Evolutionary conservation across 2,888 invertebrate genomes (phyloP), one percentile per base, ranked within the genome.

Genomic region (Eutolmus rufibarbis): DNA sequence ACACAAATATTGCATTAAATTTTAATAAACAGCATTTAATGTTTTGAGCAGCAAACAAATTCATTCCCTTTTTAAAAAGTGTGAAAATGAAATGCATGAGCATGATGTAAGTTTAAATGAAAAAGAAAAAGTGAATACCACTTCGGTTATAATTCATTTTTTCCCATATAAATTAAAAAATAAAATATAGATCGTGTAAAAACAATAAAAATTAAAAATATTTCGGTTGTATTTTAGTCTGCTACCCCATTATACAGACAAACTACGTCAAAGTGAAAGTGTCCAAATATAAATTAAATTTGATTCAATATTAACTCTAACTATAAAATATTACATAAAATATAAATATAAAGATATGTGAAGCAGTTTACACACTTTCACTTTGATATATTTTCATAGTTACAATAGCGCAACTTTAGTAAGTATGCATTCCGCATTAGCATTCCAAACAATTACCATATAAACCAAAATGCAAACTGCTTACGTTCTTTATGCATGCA

Each of bases 221-320:
- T 74, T 84, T 84, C 84, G 66, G 28, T 86, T 86, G 76, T 78
- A 57, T 90, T 92, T 92, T 92, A 92, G 92, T 92, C 92, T 92
- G 92, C 92, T 92, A 92, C 92, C 92, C 92, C 92, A 91, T 90
- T 91, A 90, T 79, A 86, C 79, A 86, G 37, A 34, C 34, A 86
- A 31, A 31, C 74, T 74, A 74, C 46, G 16, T 74, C 86, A 43
- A 74, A 76, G 57, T 31, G 46, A 86, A 74, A 74, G 46, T 86
- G n/a, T 86, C 23, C 34, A 28, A 28, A 5, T 56, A 9, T n/a
- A 37, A 2, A 23, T 34, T n/a, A 31, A 82, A 16, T n/a, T 14
- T 40, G 1, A 84, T 31, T 84, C 4, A 74, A 3, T 14, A 19
- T 84, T 57, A 40, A 66, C 19, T n/a, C 66, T 66, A 43, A 74